Percentiles rank a stretch among this genome's conserved stretches.
These are phyloP conservation scores for Limosa lapponica DNA, from an alignment of 2,797 vertebrate genomes.

Conservation along the genomic window DNA sequence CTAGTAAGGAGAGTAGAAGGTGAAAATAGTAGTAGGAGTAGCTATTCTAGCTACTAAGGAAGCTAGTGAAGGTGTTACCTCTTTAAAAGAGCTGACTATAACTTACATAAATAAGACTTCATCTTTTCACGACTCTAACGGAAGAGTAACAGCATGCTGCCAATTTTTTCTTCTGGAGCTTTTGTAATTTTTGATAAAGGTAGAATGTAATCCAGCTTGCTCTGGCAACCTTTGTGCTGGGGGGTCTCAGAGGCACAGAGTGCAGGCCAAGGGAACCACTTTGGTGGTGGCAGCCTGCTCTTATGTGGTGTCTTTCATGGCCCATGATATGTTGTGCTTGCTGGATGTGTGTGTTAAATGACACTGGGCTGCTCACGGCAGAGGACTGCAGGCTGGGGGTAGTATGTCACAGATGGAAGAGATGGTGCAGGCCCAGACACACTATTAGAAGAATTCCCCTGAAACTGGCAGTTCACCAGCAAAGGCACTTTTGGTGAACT, in stretches of 20 bases:
- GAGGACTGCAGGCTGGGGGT: background rate
- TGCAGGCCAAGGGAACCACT: rapidly evolving
- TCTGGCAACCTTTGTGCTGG: background rate
- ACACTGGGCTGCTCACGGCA: rapidly evolving
- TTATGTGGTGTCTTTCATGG: background rate
- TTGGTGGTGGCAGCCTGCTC: rapidly evolving
- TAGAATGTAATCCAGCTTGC: background rate
- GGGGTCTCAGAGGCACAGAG: rapidly evolving
- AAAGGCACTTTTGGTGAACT: background rate
- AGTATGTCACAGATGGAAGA: rapidly evolving
- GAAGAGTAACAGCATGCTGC: background rate
- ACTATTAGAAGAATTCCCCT: background rate
- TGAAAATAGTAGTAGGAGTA: background rate
- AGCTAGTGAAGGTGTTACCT: background rate
- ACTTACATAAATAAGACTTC: background rate
- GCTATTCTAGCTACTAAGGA: background rate
- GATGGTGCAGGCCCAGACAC: rapidly evolving
- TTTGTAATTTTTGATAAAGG: background rate
- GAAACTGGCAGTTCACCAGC: background rate
- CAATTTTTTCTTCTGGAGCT: background rate
- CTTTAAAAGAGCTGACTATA: background rate
- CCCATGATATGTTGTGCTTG: rapidly evolving
- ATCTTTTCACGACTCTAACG: background rate
- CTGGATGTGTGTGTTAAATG: rapidly evolving
- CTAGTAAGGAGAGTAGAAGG: background rate